Conservation (phyloP, 2,888 invertebrate genomes). For the Drosophila fulvimacula region DNA sequence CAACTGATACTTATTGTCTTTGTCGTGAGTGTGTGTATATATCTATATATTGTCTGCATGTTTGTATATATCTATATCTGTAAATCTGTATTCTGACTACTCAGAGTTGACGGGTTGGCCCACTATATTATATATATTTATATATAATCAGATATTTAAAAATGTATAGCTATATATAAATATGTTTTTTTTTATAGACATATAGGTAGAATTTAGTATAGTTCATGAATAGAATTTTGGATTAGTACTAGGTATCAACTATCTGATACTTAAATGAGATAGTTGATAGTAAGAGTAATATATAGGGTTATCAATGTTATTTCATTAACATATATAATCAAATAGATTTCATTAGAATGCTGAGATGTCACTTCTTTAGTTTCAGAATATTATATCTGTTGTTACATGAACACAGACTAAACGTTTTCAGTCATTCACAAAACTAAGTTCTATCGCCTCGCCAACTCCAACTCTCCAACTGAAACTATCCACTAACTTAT, state of each 20-base stretch:
- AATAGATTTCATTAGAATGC: not conserved
- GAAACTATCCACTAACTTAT: not conserved
- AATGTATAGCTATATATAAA: too few species aligned
- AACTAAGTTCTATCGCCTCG: not conserved
- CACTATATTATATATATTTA: too few species aligned
- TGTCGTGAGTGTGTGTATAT: not conserved
- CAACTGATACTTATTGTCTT: not conserved
- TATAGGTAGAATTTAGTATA: not conserved
- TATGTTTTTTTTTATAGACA: too few species aligned
- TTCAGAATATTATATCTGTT: not conserved
- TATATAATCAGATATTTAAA: too few species aligned
- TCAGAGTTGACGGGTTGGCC: too few species aligned
- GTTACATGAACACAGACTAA: not conserved
- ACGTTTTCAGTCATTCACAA: too few species aligned
- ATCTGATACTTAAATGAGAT: too few species aligned
- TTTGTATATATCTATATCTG: not conserved
- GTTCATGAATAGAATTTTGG: not conserved
- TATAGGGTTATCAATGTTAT: not conserved
- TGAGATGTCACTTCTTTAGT: not conserved
- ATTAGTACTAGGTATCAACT: not conserved
- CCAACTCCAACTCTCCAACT: not conserved
- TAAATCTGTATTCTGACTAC: not conserved
- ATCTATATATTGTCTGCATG: not conserved
- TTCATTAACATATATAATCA: not conserved
- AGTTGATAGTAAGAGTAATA: not conserved